phyloP scores from a whole-genome alignment of 2,113 vertebrate genomes.

The Chlorocebus sabaeus region DNA sequence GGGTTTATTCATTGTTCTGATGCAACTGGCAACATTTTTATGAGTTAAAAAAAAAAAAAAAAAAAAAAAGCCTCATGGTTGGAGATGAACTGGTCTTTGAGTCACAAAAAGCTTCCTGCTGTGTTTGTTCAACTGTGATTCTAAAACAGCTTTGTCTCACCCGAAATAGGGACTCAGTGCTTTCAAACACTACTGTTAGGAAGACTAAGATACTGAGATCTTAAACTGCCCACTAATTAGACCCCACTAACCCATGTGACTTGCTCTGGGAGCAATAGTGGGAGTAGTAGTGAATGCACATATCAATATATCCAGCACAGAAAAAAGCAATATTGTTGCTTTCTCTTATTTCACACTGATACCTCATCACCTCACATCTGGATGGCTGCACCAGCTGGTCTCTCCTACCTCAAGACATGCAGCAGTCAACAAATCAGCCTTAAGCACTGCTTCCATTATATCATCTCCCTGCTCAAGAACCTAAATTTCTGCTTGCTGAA shows the following conservation, averaged over 20 bases:
- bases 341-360: not conserved
- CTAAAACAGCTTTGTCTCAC: slow-evolving; percentile 14
- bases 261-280: not conserved
- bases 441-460: not conserved
- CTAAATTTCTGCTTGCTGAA: not conserved
- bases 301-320: not conserved
- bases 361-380: not conserved
- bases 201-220: not conserved
- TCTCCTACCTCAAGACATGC: not conserved
- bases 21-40: not conserved
- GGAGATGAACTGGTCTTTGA: not conserved
- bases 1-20: slow-evolving; percentile 23
- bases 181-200: not conserved
- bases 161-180: not conserved
- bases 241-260: not conserved
- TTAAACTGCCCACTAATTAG: not conserved
- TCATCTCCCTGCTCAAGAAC: not conserved
- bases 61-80: not conserved
- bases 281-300: not conserved
- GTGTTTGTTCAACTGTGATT: not conserved
- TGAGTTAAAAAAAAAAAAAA: not conserved
- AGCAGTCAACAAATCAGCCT: not conserved
- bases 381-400: not conserved
- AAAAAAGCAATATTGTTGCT: not conserved
- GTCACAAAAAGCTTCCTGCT: not conserved